A percentile compares a stretch with the other conserved stretches of the same genome.
These are phyloP conservation scores for Ginglymostoma cirratum DNA, from an alignment of 2,113 vertebrate genomes.

Conservation along the genomic window DNA sequence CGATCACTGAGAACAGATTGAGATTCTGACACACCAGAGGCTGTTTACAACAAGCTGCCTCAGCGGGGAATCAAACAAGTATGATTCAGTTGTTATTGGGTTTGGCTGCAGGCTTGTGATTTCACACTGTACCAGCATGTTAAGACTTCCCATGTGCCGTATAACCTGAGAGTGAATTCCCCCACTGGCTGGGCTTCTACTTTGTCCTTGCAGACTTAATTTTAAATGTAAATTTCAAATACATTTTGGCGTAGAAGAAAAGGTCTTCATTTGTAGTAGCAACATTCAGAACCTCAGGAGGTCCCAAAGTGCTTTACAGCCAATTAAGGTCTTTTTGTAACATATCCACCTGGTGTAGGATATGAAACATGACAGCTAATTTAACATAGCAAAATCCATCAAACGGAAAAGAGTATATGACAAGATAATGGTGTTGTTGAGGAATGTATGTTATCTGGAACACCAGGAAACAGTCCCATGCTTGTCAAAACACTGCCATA, in stretches of 20 bases:
- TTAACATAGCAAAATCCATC: not conserved
- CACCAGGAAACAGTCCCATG: not conserved
- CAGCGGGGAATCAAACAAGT: slow-evolving; percentile 14
- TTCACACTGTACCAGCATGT: slow-evolving; percentile 28
- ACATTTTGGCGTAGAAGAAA: not conserved
- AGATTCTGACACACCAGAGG: slow-evolving; percentile 17
- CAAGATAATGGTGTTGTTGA: not conserved
- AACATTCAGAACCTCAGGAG: not conserved
- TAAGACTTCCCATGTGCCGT: slow-evolving; percentile 14
- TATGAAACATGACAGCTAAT: not conserved
- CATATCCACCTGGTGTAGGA: not conserved
- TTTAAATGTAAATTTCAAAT: not conserved
- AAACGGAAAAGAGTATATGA: too few species aligned
- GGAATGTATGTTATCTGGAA: not conserved
- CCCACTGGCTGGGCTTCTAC: not conserved
- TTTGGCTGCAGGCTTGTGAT: not conserved
- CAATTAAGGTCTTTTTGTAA: not conserved
- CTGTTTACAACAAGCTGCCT: slow-evolving; percentile 18
- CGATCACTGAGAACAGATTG: slow-evolving; percentile 20
- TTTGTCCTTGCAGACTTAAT: not conserved
- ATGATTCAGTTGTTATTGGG: slow-evolving; percentile 6
- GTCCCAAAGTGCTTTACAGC: not conserved
- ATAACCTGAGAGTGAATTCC: not conserved
- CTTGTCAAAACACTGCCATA: not conserved
- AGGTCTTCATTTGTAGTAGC: not conserved